phyloP scores from a whole-genome alignment of 2,113 vertebrate genomes.

The Elachura formosa region DNA sequence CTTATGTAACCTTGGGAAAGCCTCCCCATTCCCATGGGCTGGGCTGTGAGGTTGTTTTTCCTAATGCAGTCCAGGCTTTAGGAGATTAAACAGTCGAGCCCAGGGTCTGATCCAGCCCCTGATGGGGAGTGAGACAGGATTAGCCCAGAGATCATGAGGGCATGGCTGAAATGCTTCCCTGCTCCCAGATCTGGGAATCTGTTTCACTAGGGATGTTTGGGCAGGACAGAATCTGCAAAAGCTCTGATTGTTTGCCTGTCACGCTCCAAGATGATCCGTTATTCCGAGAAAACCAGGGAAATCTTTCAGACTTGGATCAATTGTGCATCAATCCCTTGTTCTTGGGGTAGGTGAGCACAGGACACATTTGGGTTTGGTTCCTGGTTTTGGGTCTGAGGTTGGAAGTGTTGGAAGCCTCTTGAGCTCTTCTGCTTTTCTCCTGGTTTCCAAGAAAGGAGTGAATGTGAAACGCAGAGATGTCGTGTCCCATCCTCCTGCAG shows the following conservation, averaged over 20 bases:
- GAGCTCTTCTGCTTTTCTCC: background rate
- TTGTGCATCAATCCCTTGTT: background rate
- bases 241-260: background rate
- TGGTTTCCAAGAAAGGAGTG: background rate
- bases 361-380: accelerated
- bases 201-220: background rate
- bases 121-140: background rate
- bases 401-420: background rate
- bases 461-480: background rate
- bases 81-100: background rate
- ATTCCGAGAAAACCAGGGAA: background rate
- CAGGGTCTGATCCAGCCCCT: background rate
- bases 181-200: background rate
- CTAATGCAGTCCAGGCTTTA: background rate
- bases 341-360: background rate
- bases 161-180: background rate
- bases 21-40: background rate
- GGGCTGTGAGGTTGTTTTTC: background rate
- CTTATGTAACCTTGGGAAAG: background rate
- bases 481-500: background rate
- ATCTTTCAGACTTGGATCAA: background rate
- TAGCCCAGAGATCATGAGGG: background rate
- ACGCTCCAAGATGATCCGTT: background rate
- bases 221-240: background rate
- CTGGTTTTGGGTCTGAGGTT: accelerated